Base-by-base conservation (phyloP, 1,140 invertebrate species). In the Lepidurus couesii region DNA sequence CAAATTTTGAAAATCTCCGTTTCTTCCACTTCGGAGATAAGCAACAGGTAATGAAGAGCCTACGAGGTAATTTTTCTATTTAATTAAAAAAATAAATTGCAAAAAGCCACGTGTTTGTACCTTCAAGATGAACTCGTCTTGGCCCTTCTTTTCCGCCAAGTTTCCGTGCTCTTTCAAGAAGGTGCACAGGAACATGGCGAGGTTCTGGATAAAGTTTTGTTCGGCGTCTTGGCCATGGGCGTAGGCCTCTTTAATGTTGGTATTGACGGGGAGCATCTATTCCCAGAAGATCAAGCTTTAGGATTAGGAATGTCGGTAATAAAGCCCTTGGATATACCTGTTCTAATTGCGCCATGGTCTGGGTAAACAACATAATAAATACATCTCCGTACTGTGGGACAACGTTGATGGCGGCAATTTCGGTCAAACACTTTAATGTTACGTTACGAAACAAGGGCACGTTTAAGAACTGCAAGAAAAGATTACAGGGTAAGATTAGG, bases 1-100 rank as follows among this genome's bases (percentile, higher is more conserved):
- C 98, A 99, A 80, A 99, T 99, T 88, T 99, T 99, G 84, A 99
- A 99, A 78, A 99, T 98, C 88, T 99, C 98, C 0, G 98, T 95
- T 84, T 99, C 98, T 80, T 99, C 98, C 3, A 99, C 97, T 88
- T 98, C 95, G 24, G 97, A 99, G 83, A 99, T 99, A 79, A 98
- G 87, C 21, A 99, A 92, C 80, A 99, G 89, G 85, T 99, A 99
- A 81, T 95, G 91, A 43, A 99, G 87, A 4, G 95, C 94, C 89
- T 90, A 81, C 7, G 84, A 84, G 34, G 34, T 34, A 34, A 34
- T 34, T 34, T 34, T 34, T 34, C 34, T 34, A 34, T 34, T 34
- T 34, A 34, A 34, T 34, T 3, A 3, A 34, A 34, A 76, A 45
- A 81, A n/a, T n/a, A n/a, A 85, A 85, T 80, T 93, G 92, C 80